Base-by-base conservation (phyloP, 2,888 invertebrate genomes). In the Melikaiella ostensackeni region DNA sequence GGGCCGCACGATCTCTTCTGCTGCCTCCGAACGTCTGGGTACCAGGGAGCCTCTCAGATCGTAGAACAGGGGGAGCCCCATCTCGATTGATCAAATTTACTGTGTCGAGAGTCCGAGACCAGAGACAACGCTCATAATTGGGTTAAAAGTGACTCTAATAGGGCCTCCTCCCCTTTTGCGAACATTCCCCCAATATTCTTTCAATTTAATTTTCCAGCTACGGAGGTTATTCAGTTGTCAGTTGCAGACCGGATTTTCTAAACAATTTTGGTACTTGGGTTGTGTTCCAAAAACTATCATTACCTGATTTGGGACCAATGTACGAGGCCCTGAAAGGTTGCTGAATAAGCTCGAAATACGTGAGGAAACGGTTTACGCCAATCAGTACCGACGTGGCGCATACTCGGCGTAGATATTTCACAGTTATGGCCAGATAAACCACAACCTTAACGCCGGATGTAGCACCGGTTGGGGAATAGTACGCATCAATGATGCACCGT, bases 381-480 rank as follows among this genome's bases (percentile, higher is more conserved):
- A 89, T 89, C 88, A 87, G 86, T 81, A 84, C 77, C 81, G 81
- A 81, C 83, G 80, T 78, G 80, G 83, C 78, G 84, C 84, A 84
- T 85, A 83, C 84, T 77, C 80, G 78, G 79, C 75, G 81, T 81
- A 83, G 82, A 89, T 90, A 89, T 88, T 90, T 88, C 87, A 89
- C 87, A 87, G 90, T 90, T 90, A 90, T 90, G 87, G 89, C 85
- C 86, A 85, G 88, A 89, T 90, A 90, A 91, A 90, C 88, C 89
- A 89, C 86, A 84, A 84, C 86, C 85, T 87, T 87, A 86, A 86
- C 86, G 85, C 82, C 84, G 85, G 84, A 85, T 87, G 86, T 88
- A 88, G 82, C 84, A 85, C 82, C 88, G 88, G 89, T 89, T 86
- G 87, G 90, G 90, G 90, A 89, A 90, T 89, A 87, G 85, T 83